Percentiles rank a stretch among this genome's conserved stretches.
phyloP scores from a whole-genome alignment of 2,888 invertebrate genomes.

The Scaptomyza tumidula region DNA sequence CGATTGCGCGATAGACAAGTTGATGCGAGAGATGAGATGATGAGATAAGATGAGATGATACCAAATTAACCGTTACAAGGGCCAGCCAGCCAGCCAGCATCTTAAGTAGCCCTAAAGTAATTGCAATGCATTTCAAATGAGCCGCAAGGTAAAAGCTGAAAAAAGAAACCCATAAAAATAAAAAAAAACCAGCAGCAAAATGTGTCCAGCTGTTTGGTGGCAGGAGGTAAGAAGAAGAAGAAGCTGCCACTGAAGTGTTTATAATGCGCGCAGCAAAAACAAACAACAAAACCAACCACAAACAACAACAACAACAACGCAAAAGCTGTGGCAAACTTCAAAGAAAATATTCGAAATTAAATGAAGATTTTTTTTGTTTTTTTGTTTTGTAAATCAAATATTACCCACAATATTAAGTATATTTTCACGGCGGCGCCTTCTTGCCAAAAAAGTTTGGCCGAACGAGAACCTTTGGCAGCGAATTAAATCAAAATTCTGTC shows the following conservation, averaged over 20 bases:
- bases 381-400: slow-evolving; percentile 56
- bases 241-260: slow-evolving; percentile 43
- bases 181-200: slow-evolving; percentile 17
- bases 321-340: slow-evolving; percentile 48
- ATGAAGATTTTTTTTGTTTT: slow-evolving; percentile 53
- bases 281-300: slow-evolving; percentile 32
- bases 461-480: slow-evolving; percentile 20
- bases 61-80: slow-evolving; percentile 43
- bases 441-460: background rate
- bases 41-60: slow-evolving; percentile 11
- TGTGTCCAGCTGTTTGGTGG: slow-evolving; percentile 2
- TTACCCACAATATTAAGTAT: slow-evolving; percentile 27
- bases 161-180: background rate
- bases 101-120: slow-evolving; percentile 14
- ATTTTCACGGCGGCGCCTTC: slow-evolving; percentile 13
- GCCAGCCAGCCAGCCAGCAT: background rate
- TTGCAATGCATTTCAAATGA: slow-evolving; percentile 64
- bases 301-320: slow-evolving; percentile 24
- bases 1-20: slow-evolving; percentile 15
- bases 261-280: slow-evolving; percentile 43
- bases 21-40: slow-evolving; percentile 18
- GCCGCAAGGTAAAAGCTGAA: slow-evolving; percentile 17
- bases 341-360: slow-evolving; percentile 53
- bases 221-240: background rate
- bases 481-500: slow-evolving; percentile 21